Base-by-base conservation (phyloP, 2,113 vertebrate genomes). In the Neomonachus schauinslandi region DNA sequence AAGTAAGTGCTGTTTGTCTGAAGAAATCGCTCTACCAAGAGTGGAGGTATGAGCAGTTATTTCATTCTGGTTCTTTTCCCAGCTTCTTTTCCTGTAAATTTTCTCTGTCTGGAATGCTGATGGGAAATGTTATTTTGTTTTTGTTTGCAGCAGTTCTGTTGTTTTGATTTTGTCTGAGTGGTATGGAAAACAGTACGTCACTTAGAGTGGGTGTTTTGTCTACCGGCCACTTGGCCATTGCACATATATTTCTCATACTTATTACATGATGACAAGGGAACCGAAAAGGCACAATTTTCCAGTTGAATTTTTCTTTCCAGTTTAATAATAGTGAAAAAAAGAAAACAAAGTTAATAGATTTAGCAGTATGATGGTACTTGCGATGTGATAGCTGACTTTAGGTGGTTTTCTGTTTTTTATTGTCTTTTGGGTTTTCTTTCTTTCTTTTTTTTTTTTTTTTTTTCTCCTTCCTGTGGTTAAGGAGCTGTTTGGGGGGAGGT, bases 111-210 rank as follows among this genome's bases (percentile, higher is more conserved):
- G 99, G 98, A 99, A 99, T 99, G 99, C 98, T 99, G 99, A 99
- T 99, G 99, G 99, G 99, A 99, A 99, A 98, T 98, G 99, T 99
- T 99, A 99, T 99, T 99, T 99, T 99, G 99, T 99, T 99, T 99
- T 99, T 99, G 99, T 99, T 99, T 99, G 99, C 98, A 99, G 98
- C 98, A 99, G 98, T 97, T 99, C 99, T 98, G 99, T 99, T 99
- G 99, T 99, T 99, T 99, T 99, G 98, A 99, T 99, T 99, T 99
- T 99, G 99, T 99, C 99, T 99, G 99, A 99, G 99, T 98, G 98
- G 98, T 99, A 99, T 99, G 99, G 99, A 99, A 99, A 99, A 99
- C 99, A 99, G 99, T 98, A 98, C 99, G 98, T 99, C 99, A 99
- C 98, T 98, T 97, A 98, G 99, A 98, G 99, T 99, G 99, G 98